Conservation (phyloP, 2,113 vertebrate species). For the Antechinus flavipes region DNA sequence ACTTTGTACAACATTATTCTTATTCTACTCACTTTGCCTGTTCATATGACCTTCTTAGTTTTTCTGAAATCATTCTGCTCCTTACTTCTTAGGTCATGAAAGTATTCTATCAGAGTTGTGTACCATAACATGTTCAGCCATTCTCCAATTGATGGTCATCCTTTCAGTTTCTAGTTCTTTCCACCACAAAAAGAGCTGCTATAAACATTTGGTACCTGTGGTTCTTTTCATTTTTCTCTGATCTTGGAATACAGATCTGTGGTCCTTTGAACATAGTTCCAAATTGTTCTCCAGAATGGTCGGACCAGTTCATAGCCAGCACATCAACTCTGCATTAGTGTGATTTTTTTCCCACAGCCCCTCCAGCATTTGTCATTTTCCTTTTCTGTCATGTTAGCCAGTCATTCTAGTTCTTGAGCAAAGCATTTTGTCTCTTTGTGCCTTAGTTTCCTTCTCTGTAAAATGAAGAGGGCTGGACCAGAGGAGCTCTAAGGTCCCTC, state of each 20-base stretch:
- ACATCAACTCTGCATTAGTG: neutral
- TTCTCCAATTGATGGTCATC: no score
- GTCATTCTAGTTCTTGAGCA: neutral
- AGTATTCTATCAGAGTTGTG: neutral
- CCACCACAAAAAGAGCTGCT: neutral
- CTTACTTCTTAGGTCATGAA: neutral
- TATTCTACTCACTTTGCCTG: neutral
- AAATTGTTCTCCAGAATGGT: neutral
- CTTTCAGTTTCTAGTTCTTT: neutral
- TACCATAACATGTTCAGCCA: no score
- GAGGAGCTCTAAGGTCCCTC: neutral
- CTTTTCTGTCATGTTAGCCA: neutral
- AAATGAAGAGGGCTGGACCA: neutral
- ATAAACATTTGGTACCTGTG: no score
- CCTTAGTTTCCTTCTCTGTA: neutral
- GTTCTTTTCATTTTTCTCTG: no score
- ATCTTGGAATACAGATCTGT: neutral
- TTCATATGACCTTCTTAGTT: neutral
- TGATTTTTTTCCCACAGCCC: neutral
- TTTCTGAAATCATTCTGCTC: neutral
- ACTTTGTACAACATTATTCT: neutral
- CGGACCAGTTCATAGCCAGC: neutral
- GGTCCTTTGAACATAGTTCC: neutral
- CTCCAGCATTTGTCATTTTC: neutral
- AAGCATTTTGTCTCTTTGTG: neutral